phyloP scores from a whole-genome alignment of 1,140 invertebrate species.

The Stenopsyche tienmushanensis region DNA sequence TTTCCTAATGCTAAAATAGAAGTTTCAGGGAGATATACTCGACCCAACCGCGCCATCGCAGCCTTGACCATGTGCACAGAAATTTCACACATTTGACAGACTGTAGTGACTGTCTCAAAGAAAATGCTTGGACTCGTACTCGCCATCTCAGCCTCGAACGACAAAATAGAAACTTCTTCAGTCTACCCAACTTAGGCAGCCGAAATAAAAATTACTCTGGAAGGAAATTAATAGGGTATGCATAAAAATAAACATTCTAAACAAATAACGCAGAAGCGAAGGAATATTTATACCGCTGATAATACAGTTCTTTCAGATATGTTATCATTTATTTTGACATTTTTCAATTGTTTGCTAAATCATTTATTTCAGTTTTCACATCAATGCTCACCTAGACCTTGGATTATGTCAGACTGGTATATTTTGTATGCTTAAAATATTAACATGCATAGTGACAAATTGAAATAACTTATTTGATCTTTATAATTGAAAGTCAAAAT shows the following conservation, averaged over 20 bases:
- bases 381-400: no score
- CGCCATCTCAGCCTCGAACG: conserved; percentile 41
- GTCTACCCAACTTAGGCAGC: conserved; percentile 45
- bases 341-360: background rate
- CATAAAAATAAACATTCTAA: no score
- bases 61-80: conserved; percentile 42
- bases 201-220: conserved; percentile 64
- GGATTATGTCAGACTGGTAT: no score
- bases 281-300: background rate
- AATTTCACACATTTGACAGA: no score
- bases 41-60: conserved; percentile 31
- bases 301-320: background rate
- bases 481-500: no score
- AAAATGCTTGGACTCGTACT: conserved; percentile 15
- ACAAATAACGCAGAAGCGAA: no score
- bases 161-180: conserved; percentile 48
- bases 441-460: no score
- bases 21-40: conserved; percentile 30
- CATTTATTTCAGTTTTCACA: no score
- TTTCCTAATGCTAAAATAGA: conserved; percentile 29
- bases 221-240: conserved; percentile 71
- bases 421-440: no score
- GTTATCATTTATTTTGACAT: background rate
- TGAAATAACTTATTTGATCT: no score
- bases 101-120: no score